Evolutionary conservation across 2,888 invertebrate genomes (phyloP), one percentile per base, ranked within the genome.

Genomic region (Zele albiditarsus): DNA sequence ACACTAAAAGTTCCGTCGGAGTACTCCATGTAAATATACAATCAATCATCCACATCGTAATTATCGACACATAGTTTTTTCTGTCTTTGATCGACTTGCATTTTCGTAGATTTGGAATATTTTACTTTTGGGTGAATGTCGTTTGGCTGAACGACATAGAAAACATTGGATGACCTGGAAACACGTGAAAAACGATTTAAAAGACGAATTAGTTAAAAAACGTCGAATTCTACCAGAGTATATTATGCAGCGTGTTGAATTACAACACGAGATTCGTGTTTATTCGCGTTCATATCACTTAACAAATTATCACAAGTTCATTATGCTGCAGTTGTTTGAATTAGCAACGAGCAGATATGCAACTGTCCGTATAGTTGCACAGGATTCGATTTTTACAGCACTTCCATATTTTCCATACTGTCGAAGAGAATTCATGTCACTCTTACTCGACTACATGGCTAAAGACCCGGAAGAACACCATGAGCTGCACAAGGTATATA

Each of bases 1-100:
- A 97, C 84, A 96, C 95, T 0, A 94, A 94, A 82, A 94, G 95
- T 78, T 91, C 96, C 60, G 91, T 92, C 77, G 86, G 84, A 82
- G 89, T 91, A 23, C 77, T 89, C 90, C 78, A 89, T 90, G 89
- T 90, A 91, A 91, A 90, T 91, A 71, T 25, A 10, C 49, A 57
- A 63, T 65, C n/a, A 27, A 20, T 46, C 49, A 57, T 16, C 23
- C 68, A 3, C 4, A 3, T 8, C 20, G 28, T 38, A 0, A 53
- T 20, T 62, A 16, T 46, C 20, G 14, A n/a, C 46, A 20, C 14
- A 23, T 49, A 33, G 33, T 25, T 58, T 25, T 27, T 53, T 20
- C 10, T 33, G 46, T 20, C 12, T 23, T 4, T 16, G n/a, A 20
- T 14, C 12, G 16, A 4, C 16, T 23, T 60, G n/a, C 14, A 3